These are phyloP conservation scores for Aramus guarauna DNA, from an alignment of 2,113 vertebrate species.

Conservation along the genomic window DNA sequence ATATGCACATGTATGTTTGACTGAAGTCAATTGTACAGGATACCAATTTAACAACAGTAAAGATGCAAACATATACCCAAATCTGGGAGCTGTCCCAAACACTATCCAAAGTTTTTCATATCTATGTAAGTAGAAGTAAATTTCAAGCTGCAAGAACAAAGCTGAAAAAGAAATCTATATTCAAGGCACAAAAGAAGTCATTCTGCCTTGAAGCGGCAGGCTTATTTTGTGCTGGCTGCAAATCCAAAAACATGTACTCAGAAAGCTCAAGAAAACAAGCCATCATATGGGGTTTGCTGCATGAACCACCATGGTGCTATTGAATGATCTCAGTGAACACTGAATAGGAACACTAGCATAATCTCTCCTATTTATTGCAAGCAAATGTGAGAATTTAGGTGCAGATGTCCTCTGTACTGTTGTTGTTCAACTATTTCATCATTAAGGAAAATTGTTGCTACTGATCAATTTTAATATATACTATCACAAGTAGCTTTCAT, in stretches of 20 bases:
- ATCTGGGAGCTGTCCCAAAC: background rate
- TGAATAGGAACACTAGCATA: background rate
- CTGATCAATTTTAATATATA: background rate
- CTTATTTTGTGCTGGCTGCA: background rate
- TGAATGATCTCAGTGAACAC: background rate
- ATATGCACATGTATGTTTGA: background rate
- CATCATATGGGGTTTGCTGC: background rate
- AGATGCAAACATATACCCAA: background rate
- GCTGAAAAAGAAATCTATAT: background rate
- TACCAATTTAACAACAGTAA: background rate
- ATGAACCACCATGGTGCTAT: background rate
- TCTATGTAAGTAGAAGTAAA: background rate
- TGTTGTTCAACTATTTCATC: background rate
- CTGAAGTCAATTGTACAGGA: background rate
- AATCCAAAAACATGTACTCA: background rate
- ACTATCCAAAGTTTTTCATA: background rate
- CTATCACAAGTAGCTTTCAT: background rate
- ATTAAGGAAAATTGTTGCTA: background rate
- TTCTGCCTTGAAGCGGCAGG: background rate
- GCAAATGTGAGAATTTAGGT: background rate
- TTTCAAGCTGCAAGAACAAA: background rate
- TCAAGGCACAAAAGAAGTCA: background rate
- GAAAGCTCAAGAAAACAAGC: background rate
- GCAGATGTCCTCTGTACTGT: background rate
- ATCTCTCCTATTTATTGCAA: background rate